phyloP scores from a whole-genome alignment of 1,140 invertebrate genomes.

The Tetraneura akinire region DNA sequence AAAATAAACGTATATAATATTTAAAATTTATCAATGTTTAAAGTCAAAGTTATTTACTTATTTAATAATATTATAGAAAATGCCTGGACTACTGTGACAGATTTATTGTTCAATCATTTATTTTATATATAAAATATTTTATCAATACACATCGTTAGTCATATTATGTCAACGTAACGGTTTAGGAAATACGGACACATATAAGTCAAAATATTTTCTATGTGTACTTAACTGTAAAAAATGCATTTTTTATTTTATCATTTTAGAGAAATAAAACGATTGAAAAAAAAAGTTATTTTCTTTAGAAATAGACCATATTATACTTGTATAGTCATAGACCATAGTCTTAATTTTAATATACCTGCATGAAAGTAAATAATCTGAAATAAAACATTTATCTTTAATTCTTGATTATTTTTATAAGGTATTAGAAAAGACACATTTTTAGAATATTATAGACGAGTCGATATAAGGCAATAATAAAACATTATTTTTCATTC shows the following conservation, averaged over 20 bases:
- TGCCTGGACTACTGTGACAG: not conserved
- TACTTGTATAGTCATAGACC: no score
- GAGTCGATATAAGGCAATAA: no score
- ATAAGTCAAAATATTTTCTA: slow-evolving; percentile 13
- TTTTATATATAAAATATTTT: not conserved
- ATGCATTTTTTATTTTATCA: not conserved
- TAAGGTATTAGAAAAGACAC: no score
- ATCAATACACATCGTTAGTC: slow-evolving; percentile 21
- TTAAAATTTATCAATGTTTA: not conserved
- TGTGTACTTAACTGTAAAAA: not conserved
- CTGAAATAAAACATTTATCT: no score
- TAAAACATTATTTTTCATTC: no score
- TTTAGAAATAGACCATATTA: no score
- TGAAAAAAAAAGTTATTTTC: no score
- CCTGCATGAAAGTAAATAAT: no score
- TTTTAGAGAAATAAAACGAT: not conserved
- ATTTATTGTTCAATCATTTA: not conserved
- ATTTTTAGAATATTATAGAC: no score
- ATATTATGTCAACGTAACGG: slow-evolving; percentile 15
- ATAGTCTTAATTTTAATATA: no score
- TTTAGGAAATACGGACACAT: not conserved
- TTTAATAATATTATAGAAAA: no score
- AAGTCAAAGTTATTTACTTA: not conserved
- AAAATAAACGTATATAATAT: slow-evolving; percentile 10
- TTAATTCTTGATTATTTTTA: no score